Percentiles rank a stretch among this genome's conserved stretches.
phyloP scores from a whole-genome alignment of 2,797 vertebrate species.

The Xenopus petersii region DNA sequence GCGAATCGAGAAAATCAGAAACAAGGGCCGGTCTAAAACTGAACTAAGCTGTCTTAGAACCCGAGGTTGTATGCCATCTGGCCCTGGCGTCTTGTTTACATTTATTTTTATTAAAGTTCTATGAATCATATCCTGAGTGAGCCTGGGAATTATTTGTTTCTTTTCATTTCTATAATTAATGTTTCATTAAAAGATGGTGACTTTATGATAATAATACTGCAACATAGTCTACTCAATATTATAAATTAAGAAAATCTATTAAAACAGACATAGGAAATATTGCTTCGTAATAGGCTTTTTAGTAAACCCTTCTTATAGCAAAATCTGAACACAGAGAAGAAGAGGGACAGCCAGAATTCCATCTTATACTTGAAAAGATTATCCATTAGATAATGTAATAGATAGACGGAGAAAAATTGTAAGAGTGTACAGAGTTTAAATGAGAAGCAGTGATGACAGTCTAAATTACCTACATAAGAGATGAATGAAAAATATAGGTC shows the following conservation, averaged over 20 bases:
- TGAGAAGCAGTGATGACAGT: not conserved
- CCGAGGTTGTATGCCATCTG: no score
- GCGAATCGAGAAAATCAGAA: no score
- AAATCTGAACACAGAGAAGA: not conserved
- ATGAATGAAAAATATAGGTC: slow-evolving; percentile 4
- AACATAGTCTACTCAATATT: no score
- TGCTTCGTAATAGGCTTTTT: not conserved
- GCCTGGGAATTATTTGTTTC: no score
- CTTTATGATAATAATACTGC: no score
- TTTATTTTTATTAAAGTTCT: no score
- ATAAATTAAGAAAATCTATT: not conserved
- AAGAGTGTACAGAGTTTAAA: not conserved
- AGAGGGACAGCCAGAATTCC: not conserved
- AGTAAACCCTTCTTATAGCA: not conserved
- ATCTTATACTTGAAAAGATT: not conserved
- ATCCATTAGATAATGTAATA: not conserved
- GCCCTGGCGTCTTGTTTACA: no score
- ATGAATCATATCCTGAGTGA: no score
- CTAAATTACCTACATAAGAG: not conserved
- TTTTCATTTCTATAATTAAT: no score
- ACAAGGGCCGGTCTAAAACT: no score
- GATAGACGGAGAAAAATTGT: not conserved
- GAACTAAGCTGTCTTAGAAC: no score
- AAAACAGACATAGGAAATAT: not conserved
- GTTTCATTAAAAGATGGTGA: no score